Evolutionary conservation across 2,888 invertebrate species (phyloP).

Genomic region (Euproctis similis): DNA sequence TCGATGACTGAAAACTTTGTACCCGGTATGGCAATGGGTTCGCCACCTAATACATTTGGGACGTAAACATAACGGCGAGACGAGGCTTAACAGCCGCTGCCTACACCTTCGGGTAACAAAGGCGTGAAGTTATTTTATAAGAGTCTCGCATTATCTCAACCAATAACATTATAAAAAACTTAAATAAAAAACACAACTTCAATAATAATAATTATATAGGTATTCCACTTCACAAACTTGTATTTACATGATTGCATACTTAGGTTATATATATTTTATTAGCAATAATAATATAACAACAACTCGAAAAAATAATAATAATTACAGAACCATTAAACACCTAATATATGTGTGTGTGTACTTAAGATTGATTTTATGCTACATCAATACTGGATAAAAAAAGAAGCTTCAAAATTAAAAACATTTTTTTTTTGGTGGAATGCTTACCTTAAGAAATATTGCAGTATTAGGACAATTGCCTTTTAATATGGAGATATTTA

Average conservation of each 20-base stretch:
- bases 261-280: too few relatives aligned
- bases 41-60: too few relatives aligned
- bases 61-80: too few relatives aligned
- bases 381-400: slow-evolving; percentile 31
- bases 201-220: slow-evolving; percentile 55
- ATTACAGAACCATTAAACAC: slow-evolving; percentile 57
- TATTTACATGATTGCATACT: slow-evolving; percentile 71
- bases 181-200: too few relatives aligned
- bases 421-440: slow-evolving; percentile 54
- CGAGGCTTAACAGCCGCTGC: too few relatives aligned
- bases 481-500: slow-evolving; percentile 4
- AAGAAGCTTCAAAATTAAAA: slow-evolving; percentile 36
- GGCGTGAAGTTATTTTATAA: too few relatives aligned
- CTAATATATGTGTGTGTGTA: slow-evolving; percentile 57
- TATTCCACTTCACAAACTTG: slow-evolving; percentile 68
- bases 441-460: slow-evolving; percentile 67
- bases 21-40: too few relatives aligned
- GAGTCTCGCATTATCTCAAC: too few relatives aligned
- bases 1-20: too few relatives aligned
- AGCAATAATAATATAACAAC: too few relatives aligned
- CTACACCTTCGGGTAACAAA: too few relatives aligned
- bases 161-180: too few relatives aligned
- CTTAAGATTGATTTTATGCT: slow-evolving; percentile 49
- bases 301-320: slow-evolving; percentile 55
- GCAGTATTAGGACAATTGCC: slow-evolving; percentile 37